A percentile compares a stretch with the other conserved stretches of the same genome.
These are phyloP conservation scores for Drosophila biarmipes DNA, from an alignment of 1,140 invertebrate species.

Conservation along the genomic window DNA sequence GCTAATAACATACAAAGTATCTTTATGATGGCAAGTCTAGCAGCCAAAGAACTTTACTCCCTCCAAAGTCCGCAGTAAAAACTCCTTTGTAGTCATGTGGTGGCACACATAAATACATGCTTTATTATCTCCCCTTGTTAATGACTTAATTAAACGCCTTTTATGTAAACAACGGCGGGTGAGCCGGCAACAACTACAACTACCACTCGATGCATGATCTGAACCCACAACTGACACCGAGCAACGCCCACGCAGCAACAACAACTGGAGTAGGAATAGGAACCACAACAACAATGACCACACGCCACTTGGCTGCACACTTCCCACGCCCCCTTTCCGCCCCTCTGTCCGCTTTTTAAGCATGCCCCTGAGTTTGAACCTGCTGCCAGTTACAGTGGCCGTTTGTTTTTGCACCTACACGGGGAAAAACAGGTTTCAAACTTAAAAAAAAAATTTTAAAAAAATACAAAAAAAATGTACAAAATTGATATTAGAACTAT, in stretches of 20 bases:
- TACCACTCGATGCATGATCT: conserved; percentile 57
- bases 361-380: conserved; percentile 58
- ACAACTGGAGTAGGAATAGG: conserved; percentile 8
- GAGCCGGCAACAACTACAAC: conserved; percentile 24
- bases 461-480: neutral
- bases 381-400: conserved; percentile 38
- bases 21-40: neutral
- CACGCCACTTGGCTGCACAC: conserved; percentile 40
- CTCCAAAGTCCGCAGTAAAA: neutral
- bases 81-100: conserved; percentile 10
- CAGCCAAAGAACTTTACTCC: neutral
- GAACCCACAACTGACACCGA: conserved; percentile 47
- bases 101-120: conserved; percentile 13
- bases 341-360: conserved; percentile 22
- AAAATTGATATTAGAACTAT: too few species aligned
- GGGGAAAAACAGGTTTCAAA: neutral
- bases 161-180: conserved; percentile 56
- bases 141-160: conserved; percentile 76
- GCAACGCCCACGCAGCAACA: conserved; percentile 62
- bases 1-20: too few species aligned
- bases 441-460: neutral
- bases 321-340: conserved; percentile 40
- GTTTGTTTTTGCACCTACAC: conserved; percentile 5
- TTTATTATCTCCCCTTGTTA: conserved; percentile 55
- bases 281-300: conserved; percentile 46